Conservation (phyloP, 2,888 invertebrate species). For the Teleiodes luculella region DNA sequence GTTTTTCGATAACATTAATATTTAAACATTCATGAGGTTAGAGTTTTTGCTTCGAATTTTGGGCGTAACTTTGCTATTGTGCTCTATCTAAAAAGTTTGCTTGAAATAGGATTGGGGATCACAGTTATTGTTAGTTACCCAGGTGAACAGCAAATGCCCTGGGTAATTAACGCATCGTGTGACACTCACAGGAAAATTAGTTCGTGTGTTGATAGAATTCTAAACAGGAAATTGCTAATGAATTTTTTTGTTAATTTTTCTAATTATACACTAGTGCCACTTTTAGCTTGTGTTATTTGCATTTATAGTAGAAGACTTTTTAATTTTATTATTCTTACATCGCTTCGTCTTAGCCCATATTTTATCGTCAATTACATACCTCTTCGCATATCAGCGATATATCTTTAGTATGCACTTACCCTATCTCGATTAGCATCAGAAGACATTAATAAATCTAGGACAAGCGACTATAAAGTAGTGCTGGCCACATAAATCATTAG, state of each 20-base stretch:
- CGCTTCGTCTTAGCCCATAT: background rate
- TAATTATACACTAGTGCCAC: background rate
- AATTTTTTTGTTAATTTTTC: background rate
- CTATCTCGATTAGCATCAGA: constrained; percentile 9
- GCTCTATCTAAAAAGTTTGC: background rate
- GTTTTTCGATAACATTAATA: background rate
- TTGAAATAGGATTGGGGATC: too few relatives aligned
- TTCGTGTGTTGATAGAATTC: too few relatives aligned
- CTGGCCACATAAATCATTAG: constrained; percentile 26
- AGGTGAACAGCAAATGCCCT: too few relatives aligned
- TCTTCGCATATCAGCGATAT: constrained; percentile 2
- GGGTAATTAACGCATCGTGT: too few relatives aligned
- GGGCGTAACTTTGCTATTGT: background rate
- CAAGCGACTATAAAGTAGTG: constrained; percentile 12
- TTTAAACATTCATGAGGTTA: background rate
- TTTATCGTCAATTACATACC: background rate
- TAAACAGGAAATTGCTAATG: background rate
- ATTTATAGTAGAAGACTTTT: background rate
- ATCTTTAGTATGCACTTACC: constrained; percentile 4
- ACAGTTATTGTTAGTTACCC: too few relatives aligned
- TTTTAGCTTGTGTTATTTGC: background rate
- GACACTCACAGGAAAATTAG: too few relatives aligned
- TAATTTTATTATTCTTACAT: background rate
- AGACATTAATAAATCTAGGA: constrained; percentile 14
- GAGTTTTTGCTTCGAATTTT: background rate